Evolutionary conservation across 2,888 invertebrate genomes (phyloP).

Genomic region (Ophion ventricosus): DNA sequence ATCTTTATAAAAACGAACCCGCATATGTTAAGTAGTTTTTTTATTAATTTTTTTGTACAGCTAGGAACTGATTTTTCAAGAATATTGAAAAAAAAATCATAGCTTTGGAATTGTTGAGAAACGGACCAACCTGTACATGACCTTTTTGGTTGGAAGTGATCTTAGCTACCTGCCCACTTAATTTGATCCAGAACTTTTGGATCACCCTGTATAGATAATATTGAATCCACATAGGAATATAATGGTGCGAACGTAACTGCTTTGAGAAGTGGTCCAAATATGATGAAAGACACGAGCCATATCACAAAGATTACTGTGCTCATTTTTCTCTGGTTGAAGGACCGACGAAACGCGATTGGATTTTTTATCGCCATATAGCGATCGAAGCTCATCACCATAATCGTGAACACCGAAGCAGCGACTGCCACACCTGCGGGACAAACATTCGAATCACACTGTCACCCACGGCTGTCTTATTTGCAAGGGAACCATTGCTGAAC

Average conservation of each 20-base stretch:
- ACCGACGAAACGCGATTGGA: slow-evolving; percentile 89
- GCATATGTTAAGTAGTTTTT: no score
- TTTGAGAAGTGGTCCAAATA: slow-evolving; percentile 88
- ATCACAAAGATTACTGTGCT: slow-evolving; percentile 86
- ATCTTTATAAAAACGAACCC: no score
- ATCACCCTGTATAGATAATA: neutral
- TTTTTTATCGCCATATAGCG: slow-evolving; percentile 90
- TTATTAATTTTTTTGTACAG: no score
- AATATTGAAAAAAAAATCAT: no score
- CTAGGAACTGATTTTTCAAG: no score
- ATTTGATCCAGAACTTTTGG: no score
- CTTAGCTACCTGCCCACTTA: no score
- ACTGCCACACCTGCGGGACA: slow-evolving; percentile 88
- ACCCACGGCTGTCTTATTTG: no score
- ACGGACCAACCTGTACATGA: no score
- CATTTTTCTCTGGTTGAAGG: slow-evolving; percentile 88
- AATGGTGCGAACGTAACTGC: slow-evolving; percentile 74
- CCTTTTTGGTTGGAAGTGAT: no score
- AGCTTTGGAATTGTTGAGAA: no score
- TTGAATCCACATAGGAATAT: neutral
- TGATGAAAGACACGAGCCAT: slow-evolving; percentile 88
- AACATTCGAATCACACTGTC: neutral
- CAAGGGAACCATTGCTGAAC: no score
- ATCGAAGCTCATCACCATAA: slow-evolving; percentile 91
- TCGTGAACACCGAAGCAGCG: slow-evolving; percentile 91